Conservation (phyloP, 2,888 invertebrate genomes). For the Drosophila seclusa region DNA sequence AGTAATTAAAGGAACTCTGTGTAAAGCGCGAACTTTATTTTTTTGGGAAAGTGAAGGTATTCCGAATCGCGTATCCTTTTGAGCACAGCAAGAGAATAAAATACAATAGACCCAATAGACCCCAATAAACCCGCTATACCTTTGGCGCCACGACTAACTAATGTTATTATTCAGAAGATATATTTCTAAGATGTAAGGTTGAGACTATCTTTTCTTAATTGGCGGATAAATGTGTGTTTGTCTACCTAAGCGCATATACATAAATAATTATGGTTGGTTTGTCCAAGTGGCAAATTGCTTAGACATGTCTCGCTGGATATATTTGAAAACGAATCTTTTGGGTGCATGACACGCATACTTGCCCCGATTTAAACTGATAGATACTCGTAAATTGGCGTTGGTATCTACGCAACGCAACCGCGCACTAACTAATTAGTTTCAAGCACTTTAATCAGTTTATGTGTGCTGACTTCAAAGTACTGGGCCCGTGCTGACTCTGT, state of each 20-base stretch:
- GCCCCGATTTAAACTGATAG: background rate
- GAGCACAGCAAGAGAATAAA: background rate
- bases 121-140: background rate
- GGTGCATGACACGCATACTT: background rate
- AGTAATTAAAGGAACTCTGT: slow-evolving; percentile 5
- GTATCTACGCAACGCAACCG: slow-evolving; percentile 11
- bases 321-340: background rate
- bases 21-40: background rate
- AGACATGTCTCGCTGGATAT: background rate
- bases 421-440: slow-evolving; percentile 39
- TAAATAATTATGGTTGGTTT: background rate
- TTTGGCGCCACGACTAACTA: background rate
- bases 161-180: background rate
- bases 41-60: background rate
- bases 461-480: slow-evolving; percentile 34
- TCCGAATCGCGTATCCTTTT: background rate
- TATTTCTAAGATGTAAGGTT: background rate
- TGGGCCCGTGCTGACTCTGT: slow-evolving; percentile 1
- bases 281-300: background rate
- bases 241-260: background rate
- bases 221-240: background rate
- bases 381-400: slow-evolving; percentile 12
- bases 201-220: background rate
- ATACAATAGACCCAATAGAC: too few species aligned
- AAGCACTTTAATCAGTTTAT: slow-evolving; percentile 30